These are phyloP conservation scores for Agrotis puta DNA, from an alignment of 2,888 invertebrate species.

Conservation along the genomic window DNA sequence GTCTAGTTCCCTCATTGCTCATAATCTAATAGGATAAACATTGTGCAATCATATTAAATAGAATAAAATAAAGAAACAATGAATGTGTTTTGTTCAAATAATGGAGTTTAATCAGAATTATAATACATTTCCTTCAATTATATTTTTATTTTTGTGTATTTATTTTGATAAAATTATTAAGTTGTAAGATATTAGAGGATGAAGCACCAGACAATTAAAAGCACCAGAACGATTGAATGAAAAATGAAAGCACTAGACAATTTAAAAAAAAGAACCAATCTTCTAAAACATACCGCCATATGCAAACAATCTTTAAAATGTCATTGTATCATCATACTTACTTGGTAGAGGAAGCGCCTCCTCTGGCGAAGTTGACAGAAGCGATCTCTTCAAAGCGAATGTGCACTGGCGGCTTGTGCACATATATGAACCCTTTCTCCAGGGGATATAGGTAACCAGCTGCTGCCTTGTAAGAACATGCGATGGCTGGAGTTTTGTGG, in stretches of 20 bases:
- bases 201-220: too few relatives aligned
- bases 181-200: too few relatives aligned
- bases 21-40: neutral
- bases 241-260: too few relatives aligned
- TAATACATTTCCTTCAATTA: neutral
- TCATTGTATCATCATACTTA: too few relatives aligned
- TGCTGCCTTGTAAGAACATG: conserved; percentile 99
- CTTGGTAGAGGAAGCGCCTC: conserved; percentile 94
- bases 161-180: too few relatives aligned
- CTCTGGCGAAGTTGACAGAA: conserved; percentile 98
- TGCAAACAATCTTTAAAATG: too few relatives aligned
- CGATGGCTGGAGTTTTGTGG: conserved; percentile 96
- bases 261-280: too few relatives aligned
- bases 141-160: too few relatives aligned
- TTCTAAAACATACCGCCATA: too few relatives aligned
- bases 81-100: neutral
- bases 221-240: too few relatives aligned
- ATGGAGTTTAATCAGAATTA: neutral
- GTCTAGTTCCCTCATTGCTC: neutral
- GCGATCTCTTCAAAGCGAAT: conserved; percentile 99
- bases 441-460: conserved; percentile 99
- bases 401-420: conserved; percentile 99
- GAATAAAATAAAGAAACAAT: neutral
- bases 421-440: conserved; percentile 99
- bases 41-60: neutral